These are phyloP conservation scores for Macrophya annulata DNA, from an alignment of 2,888 invertebrate species.

Conservation along the genomic window DNA sequence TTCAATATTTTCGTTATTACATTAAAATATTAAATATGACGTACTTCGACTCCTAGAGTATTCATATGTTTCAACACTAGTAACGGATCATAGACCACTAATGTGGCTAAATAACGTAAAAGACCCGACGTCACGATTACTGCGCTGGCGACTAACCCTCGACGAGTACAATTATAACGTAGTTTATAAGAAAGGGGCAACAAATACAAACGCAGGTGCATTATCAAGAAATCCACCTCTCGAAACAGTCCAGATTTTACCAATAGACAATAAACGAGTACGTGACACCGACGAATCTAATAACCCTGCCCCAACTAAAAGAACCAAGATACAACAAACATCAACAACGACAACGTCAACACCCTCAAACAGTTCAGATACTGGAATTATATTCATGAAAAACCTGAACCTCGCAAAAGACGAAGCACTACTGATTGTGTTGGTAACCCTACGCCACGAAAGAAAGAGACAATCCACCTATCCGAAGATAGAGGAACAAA, in stretches of 20 bases:
- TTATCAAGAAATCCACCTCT: too few species aligned
- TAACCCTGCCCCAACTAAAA: not conserved
- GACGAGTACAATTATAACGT: constrained; percentile 44
- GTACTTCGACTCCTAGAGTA: too few species aligned
- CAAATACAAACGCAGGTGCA: not conserved
- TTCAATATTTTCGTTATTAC: too few species aligned
- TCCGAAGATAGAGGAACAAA: too few species aligned
- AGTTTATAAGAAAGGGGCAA: constrained; percentile 41
- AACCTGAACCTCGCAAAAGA: not conserved
- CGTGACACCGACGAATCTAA: not conserved
- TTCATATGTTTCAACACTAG: constrained; percentile 22
- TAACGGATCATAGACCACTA: constrained; percentile 61
- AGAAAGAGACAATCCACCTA: too few species aligned
- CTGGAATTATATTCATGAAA: not conserved
- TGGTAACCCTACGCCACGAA: not conserved
- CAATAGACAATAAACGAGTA: too few species aligned
- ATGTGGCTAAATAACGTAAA: constrained; percentile 56
- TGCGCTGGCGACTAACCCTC: constrained; percentile 50
- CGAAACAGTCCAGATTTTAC: too few species aligned
- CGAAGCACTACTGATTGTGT: not conserved
- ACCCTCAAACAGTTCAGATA: not conserved
- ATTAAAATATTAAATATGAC: too few species aligned
- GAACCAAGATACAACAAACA: not conserved
- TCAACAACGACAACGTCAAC: not conserved
- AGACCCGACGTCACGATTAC: too few species aligned